These are phyloP conservation scores for Morone chrysops DNA, from an alignment of 2,113 vertebrate genomes.

Conservation along the genomic window DNA sequence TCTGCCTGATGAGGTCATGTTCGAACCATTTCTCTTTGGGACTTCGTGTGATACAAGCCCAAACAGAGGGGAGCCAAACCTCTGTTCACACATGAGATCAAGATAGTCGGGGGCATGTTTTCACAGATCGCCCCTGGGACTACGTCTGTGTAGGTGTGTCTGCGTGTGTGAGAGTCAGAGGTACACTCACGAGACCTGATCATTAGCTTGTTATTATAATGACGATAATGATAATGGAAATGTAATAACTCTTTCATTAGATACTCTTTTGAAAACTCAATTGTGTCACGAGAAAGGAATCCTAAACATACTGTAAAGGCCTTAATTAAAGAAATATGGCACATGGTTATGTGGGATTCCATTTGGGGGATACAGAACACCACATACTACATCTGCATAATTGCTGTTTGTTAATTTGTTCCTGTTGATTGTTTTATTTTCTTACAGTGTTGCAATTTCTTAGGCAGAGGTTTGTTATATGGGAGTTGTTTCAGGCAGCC, in stretches of 20 bases:
- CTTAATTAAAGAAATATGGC: conserved; percentile 61
- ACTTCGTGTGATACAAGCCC: conserved; percentile 80
- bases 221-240: conserved; percentile 77
- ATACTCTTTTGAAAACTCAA: conserved; percentile 49
- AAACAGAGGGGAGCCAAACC: conserved; percentile 80
- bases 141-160: conserved; percentile 57
- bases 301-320: conserved; percentile 61
- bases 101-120: conserved; percentile 81
- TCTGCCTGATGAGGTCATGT: conserved; percentile 83
- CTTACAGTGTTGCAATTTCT: background rate
- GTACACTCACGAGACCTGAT: conserved; percentile 63
- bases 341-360: conserved; percentile 14
- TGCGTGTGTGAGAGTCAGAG: conserved; percentile 37
- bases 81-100: conserved; percentile 81
- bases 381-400: conserved; percentile 23
- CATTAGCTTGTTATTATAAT: conserved; percentile 74
- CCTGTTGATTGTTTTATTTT: conserved; percentile 33
- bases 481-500: background rate
- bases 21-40: conserved; percentile 71
- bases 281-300: conserved; percentile 71
- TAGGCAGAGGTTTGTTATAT: background rate
- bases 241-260: conserved; percentile 78
- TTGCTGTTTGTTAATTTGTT: conserved; percentile 43
- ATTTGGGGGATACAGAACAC: conserved; percentile 4
- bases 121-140: conserved; percentile 73